phyloP scores from a whole-genome alignment of 2,113 vertebrate species.

The Sminthopsis crassicaudata region DNA sequence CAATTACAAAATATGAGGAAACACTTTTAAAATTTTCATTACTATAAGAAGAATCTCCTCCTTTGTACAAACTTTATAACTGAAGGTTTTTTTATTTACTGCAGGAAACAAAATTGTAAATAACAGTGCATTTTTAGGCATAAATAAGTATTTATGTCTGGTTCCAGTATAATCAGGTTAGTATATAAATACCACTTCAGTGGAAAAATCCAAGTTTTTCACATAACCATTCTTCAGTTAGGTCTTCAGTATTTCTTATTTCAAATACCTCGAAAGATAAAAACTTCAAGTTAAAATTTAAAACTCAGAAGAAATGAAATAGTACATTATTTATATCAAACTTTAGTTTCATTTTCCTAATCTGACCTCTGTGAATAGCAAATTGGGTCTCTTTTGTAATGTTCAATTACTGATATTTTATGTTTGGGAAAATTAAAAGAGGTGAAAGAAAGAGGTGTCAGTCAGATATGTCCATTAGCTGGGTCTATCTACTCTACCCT shows the following conservation, averaged over 20 bases:
- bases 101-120: slow-evolving; percentile 84
- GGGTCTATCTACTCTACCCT: background rate
- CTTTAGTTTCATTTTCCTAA: slow-evolving; percentile 44
- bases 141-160: slow-evolving; percentile 85
- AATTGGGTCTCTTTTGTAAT: slow-evolving; percentile 4
- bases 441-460: background rate
- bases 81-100: slow-evolving; percentile 75
- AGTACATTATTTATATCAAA: slow-evolving; percentile 39
- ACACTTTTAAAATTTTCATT: slow-evolving; percentile 83
- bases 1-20: slow-evolving; percentile 82
- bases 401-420: background rate
- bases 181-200: slow-evolving; percentile 87
- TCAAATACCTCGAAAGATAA: slow-evolving; percentile 93
- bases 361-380: slow-evolving; percentile 16
- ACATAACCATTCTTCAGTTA: slow-evolving; percentile 97
- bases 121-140: slow-evolving; percentile 86
- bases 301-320: background rate
- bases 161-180: slow-evolving; percentile 86
- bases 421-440: background rate
- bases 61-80: slow-evolving; percentile 83
- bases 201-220: slow-evolving; percentile 97
- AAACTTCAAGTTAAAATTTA: slow-evolving; percentile 42
- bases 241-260: slow-evolving; percentile 97
- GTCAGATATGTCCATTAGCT: background rate
- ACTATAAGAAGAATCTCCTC: slow-evolving; percentile 85